Base-by-base conservation (phyloP, 1,140 invertebrate genomes). In the Drosophila ambigua region DNA sequence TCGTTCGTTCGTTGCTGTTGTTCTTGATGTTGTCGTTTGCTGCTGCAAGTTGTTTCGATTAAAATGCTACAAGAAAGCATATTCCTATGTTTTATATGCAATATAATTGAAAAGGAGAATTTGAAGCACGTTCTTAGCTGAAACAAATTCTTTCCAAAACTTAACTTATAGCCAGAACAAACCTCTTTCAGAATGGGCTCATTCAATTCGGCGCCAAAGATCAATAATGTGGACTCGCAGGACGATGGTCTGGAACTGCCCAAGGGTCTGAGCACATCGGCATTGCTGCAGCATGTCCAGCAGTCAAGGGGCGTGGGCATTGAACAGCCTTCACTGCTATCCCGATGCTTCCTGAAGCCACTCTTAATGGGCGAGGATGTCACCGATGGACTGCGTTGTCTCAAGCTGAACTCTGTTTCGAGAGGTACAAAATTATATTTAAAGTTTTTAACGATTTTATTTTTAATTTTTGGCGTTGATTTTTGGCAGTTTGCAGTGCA, bases 171-270 rank as follows among this genome's bases (percentile, higher is more conserved):
- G 0, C 31, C 31, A 31, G 15, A 31, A 43, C 16, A 13, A 16
- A 13, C 39, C 2, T 48, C 16, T 76, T 82, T 3, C 89, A 96
- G 95, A 91, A 96, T 96, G 95, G 95, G 95, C 31, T 95, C 95
- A 90, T 96, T 96, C 72, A 95, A 94, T 48, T 95, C 95, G 24
- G 92, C 94, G 6, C 94, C 95, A 49, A 95, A 95, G 90, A 94
- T 95, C 55, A 90, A 93, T 60, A 95, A 95, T 81, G 93, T 94
- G 66, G 95, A 95, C 84, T 92, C 92, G 11, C 94, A 95, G 90
- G 95, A 96, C 85, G 92, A 94, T 71, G 93, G 94, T 63, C 72
- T 95, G 11, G 84, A 92, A 26, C 74, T 95, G 49, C 93, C 93
- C 9, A 84, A 93, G 24, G 89, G 91, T 3, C 85, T 94, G 58